These are phyloP conservation scores for Drosophila lacertosa DNA, from an alignment of 1,140 invertebrate genomes.

Conservation along the genomic window DNA sequence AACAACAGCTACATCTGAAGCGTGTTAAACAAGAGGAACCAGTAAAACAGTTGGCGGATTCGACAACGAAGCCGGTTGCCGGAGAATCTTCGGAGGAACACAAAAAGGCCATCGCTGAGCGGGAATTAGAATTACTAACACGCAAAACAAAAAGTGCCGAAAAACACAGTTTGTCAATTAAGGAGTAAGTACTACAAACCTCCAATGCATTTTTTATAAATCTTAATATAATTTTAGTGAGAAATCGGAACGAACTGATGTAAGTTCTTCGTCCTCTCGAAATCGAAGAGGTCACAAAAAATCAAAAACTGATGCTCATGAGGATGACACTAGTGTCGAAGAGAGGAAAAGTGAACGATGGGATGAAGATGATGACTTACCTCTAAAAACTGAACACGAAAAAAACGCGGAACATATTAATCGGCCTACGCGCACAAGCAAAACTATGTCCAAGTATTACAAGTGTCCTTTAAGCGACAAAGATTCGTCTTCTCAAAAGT, in stretches of 20 bases:
- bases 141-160: conserved; percentile 46
- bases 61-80: conserved; percentile 63
- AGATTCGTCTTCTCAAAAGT: conserved; percentile 40
- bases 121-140: conserved; percentile 62
- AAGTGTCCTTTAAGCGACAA: conserved; percentile 60
- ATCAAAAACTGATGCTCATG: conserved; percentile 45
- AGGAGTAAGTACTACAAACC: conserved; percentile 71
- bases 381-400: conserved; percentile 59
- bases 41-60: conserved; percentile 65
- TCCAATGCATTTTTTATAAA: background rate
- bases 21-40: conserved; percentile 69
- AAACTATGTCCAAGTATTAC: conserved; percentile 80
- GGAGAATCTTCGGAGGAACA: conserved; percentile 67
- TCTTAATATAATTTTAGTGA: conserved; percentile 43
- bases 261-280: conserved; percentile 67
- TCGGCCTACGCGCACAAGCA: conserved; percentile 71
- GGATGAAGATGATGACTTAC: conserved; percentile 73
- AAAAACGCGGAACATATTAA: conserved; percentile 34
- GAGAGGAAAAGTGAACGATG: conserved; percentile 55
- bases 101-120: conserved; percentile 70
- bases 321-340: conserved; percentile 55
- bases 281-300: conserved; percentile 56
- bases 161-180: conserved; percentile 33
- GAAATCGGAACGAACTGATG: conserved; percentile 62
- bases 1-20: conserved; percentile 71